Percentiles rank a stretch among this genome's conserved stretches.
phyloP scores from a whole-genome alignment of 2,797 vertebrate species.

The Phyllotis vaccarum region DNA sequence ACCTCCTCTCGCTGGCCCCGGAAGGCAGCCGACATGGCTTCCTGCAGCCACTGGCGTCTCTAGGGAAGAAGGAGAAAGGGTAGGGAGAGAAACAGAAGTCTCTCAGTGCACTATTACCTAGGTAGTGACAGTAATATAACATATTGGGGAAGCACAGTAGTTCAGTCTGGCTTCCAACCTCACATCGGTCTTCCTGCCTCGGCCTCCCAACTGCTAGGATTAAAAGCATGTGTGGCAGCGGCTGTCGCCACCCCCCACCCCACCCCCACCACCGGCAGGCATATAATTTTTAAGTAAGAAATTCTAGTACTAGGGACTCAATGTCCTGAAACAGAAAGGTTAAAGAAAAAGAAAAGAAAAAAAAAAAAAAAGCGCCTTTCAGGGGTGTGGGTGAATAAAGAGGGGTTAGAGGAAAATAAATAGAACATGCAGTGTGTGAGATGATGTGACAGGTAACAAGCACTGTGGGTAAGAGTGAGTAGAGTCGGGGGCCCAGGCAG shows the following conservation, averaged over 20 bases:
- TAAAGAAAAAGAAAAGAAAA: background rate
- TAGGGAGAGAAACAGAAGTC: conserved; percentile 62
- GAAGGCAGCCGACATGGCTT: conserved; percentile 90
- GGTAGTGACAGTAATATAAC: background rate
- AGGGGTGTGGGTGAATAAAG: background rate
- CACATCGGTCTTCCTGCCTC: background rate
- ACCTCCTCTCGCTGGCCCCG: conserved; percentile 93
- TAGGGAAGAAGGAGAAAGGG: conserved; percentile 77
- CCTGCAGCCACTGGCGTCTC: conserved; percentile 92
- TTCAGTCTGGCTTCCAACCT: background rate
- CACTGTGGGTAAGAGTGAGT: background rate
- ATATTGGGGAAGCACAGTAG: background rate
- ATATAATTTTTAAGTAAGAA: background rate
- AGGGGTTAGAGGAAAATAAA: background rate
- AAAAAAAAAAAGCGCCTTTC: background rate
- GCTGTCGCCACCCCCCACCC: background rate
- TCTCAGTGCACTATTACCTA: conserved; percentile 64
- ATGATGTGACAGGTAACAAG: background rate
- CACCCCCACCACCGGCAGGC: background rate
- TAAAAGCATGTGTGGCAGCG: background rate
- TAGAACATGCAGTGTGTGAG: background rate
- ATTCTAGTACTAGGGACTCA: background rate
- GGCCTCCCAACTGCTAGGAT: background rate
- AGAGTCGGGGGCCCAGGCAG: no score
- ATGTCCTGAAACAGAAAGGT: no score